These are phyloP conservation scores for Etheostoma spectabile DNA, from an alignment of 2,113 vertebrate species.

Conservation along the genomic window DNA sequence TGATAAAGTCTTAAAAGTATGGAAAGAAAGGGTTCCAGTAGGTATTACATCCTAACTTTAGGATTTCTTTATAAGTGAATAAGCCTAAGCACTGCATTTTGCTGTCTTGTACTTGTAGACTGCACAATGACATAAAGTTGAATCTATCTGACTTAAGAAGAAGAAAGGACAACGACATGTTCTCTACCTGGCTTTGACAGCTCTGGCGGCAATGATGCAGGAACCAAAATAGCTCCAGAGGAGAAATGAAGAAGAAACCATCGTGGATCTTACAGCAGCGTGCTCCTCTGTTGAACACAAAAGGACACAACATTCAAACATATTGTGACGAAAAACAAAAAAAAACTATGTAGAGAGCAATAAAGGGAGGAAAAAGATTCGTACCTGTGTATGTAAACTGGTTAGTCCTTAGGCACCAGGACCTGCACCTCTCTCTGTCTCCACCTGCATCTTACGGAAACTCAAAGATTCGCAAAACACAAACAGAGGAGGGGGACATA, in stretches of 20 bases:
- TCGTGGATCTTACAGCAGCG: slow-evolving; percentile 91
- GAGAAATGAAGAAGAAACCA: slow-evolving; percentile 96
- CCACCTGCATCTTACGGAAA: slow-evolving; percentile 97
- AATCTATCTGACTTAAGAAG: too few relatives aligned
- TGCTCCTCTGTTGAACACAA: slow-evolving; percentile 88
- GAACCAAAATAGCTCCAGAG: slow-evolving; percentile 92
- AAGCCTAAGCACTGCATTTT: neutral
- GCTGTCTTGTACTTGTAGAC: too few relatives aligned
- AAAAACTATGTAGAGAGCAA: too few relatives aligned
- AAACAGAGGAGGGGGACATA: slow-evolving; percentile 3
- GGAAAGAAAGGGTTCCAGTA: neutral
- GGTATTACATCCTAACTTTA: neutral
- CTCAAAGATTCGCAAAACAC: slow-evolving; percentile 90
- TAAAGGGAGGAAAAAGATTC: neutral
- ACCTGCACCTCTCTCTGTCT: slow-evolving; percentile 93
- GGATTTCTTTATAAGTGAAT: neutral
- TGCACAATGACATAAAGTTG: too few relatives aligned
- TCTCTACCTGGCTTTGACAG: slow-evolving; percentile 89
- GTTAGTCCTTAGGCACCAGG: slow-evolving; percentile 94
- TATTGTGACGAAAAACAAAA: neutral
- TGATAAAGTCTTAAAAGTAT: neutral
- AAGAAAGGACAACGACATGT: neutral
- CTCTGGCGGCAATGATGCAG: slow-evolving; percentile 92
- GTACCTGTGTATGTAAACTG: slow-evolving; percentile 93
- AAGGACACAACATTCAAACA: neutral